Percentiles rank a stretch among this genome's conserved stretches.
phyloP scores from a whole-genome alignment of 1,140 invertebrate species.

The Dysdera silvatica region DNA sequence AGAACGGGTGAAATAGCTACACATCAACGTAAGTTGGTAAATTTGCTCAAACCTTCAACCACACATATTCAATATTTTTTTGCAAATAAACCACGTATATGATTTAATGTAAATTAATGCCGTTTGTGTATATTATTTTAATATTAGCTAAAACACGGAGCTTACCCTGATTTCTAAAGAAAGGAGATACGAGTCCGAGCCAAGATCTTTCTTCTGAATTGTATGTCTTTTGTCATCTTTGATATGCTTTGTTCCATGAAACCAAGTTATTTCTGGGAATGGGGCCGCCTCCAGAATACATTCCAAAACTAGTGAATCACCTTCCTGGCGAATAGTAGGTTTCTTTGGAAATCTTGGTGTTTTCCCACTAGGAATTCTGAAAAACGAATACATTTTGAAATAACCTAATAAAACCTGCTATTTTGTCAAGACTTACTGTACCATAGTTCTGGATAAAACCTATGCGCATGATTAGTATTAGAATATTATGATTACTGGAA shows the following conservation, averaged over 20 bases:
- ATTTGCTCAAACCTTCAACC: too few species aligned
- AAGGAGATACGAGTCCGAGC: conserved; percentile 75
- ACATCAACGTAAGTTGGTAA: too few species aligned
- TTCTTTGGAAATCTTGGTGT: conserved; percentile 93
- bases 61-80: too few species aligned
- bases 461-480: too few species aligned
- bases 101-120: too few species aligned
- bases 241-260: conserved; percentile 74
- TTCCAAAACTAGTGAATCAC: conserved; percentile 88
- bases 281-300: conserved; percentile 91
- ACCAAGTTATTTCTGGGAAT: conserved; percentile 91
- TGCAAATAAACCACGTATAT: too few species aligned
- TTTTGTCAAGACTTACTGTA: background rate
- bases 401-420: background rate
- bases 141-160: conserved; percentile 7
- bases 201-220: conserved; percentile 73
- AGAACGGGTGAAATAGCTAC: too few species aligned
- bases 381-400: conserved; percentile 24
- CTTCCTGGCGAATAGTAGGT: conserved; percentile 90
- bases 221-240: conserved; percentile 69
- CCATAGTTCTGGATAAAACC: too few species aligned
- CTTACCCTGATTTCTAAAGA: conserved; percentile 59
- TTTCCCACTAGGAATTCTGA: conserved; percentile 88
- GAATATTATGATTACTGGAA: too few species aligned
- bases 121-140: too few species aligned